Conservation (phyloP, 1,140 invertebrate species). For the Bombus polaris region DNA sequence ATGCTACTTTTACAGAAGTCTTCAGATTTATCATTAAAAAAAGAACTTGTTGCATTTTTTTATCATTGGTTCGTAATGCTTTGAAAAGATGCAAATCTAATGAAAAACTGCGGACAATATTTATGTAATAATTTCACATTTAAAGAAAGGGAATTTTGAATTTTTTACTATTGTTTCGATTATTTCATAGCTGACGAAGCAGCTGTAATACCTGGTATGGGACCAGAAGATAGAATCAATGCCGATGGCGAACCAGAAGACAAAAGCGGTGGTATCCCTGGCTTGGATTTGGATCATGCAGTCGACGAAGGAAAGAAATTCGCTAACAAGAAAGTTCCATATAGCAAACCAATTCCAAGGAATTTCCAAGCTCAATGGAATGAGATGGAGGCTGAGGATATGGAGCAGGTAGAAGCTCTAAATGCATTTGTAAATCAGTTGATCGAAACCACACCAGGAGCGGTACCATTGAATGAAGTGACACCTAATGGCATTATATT, state of each 20-base stretch:
- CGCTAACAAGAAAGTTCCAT: constrained; percentile 91
- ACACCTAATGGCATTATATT: constrained; percentile 90
- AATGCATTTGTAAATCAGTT: constrained; percentile 87
- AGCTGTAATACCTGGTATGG: constrained; percentile 96
- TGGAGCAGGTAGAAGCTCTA: constrained; percentile 82
- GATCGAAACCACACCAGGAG: constrained; percentile 88
- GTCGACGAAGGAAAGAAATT: constrained; percentile 87
- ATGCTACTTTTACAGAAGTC: neutral
- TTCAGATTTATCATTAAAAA: no score
- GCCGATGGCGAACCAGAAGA: constrained; percentile 80
- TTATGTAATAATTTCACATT: neutral
- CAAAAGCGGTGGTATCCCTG: constrained; percentile 87
- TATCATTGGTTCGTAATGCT: no score
- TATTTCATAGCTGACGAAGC: constrained; percentile 86
- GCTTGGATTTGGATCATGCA: constrained; percentile 92
- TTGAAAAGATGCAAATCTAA: no score
- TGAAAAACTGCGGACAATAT: neutral
- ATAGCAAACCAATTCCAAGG: constrained; percentile 96
- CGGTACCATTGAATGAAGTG: constrained; percentile 87
- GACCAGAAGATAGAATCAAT: constrained; percentile 94
- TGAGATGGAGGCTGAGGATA: constrained; percentile 88
- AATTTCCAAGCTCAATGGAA: constrained; percentile 98
- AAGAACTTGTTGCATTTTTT: no score
- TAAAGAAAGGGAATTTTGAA: neutral
- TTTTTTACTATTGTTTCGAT: constrained; percentile 7